Base-by-base conservation (phyloP, 2,113 vertebrate species). In the Astatoreochromis straeleni region DNA sequence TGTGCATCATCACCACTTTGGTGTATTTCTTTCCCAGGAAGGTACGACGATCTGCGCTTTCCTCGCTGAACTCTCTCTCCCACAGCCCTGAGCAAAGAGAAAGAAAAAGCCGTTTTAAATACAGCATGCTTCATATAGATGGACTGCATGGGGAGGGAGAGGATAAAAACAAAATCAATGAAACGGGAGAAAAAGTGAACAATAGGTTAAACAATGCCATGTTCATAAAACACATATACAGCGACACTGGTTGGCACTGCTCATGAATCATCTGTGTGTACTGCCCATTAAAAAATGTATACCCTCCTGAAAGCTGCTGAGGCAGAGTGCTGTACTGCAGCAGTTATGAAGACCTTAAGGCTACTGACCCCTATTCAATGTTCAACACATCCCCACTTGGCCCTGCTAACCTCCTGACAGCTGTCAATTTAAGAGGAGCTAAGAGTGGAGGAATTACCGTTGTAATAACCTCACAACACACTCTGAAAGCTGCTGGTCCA, bases 21-120 rank as follows among this genome's bases (percentile, higher is more conserved):
- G 94, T 96, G 92, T 95, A 95, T 86, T 93, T 91, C 53, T 87
- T 94, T 11, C 95, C 95, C 81, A 95, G 33, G 92, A 96, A 96
- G 85, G 73, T 91, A 26, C 88, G 91, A 3, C n/a, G 82, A 40
- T 96, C 95, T 11, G 57, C 6, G 19, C 75, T 92, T 17, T 90
- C 91, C 31, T 86, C 49, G 6, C 47, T 90, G 91, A 96, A 96
- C 58, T 91, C 85, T 83, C 87, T 85, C 93, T 92, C 91, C 95
- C 96, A 96, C 81, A 96, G 86, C 6, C 94, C 95, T 96, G 88
- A 51, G 87, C 24, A n/a, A 38, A 89, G 26, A 24, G 10, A 51
- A 57, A 24, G 84, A 79, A 29, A 78, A 49, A 16, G 13, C 38
- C 7, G 45, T 51, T 55, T 65, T 85, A 51, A 92, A 90, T 49